Evolutionary conservation across 1,140 invertebrate species (phyloP), one percentile per base, ranked within the genome.

Genomic region (Papilio dardanus): DNA sequence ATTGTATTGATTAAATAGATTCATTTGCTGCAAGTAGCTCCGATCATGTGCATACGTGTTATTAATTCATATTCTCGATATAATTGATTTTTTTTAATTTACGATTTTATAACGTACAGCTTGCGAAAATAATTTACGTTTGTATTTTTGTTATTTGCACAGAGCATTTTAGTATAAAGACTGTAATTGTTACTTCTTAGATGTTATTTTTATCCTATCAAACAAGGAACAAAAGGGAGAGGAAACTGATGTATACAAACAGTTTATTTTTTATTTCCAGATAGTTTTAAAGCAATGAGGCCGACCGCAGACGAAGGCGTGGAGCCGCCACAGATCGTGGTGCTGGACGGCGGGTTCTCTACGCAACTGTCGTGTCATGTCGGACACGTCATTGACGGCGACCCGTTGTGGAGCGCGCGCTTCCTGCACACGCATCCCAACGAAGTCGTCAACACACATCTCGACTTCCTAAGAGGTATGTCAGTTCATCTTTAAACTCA

Each of bases 351-450:
- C 0, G 97, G 97, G 40, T 97, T 97, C 88, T 96, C 96, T 1
- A 96, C 96, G 14, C 96, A 97, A 88, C 89, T 98, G 79, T 95
- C 95, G 8, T 95, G 94, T 68, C 95, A 97, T 85, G 95, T 97
- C 1, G 94, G 94, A 0, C 94, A 96, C 78, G 95, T 94, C 46
- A 95, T 96, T 54, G 96, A 96, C 85, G 96, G 95, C 0, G 95
- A 97, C 88, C 97, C 97, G 0, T 88, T 98, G 8, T 98, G 97
- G 97, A 97, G 96, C 71, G 96, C 97, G 0, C 94, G 96, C 75
- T 96, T 97, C 82, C 93, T 98, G 40, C 93, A 94, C 71, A 95
- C 95, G 0, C 93, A 97, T 85, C 96, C 96, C 1, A 92, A 96
- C 28, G 96, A 96, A 3, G 95, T 98, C 71, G 94, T 96, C 40